Conservation (phyloP, 1,140 invertebrate species). For the Drosophila dunni region DNA sequence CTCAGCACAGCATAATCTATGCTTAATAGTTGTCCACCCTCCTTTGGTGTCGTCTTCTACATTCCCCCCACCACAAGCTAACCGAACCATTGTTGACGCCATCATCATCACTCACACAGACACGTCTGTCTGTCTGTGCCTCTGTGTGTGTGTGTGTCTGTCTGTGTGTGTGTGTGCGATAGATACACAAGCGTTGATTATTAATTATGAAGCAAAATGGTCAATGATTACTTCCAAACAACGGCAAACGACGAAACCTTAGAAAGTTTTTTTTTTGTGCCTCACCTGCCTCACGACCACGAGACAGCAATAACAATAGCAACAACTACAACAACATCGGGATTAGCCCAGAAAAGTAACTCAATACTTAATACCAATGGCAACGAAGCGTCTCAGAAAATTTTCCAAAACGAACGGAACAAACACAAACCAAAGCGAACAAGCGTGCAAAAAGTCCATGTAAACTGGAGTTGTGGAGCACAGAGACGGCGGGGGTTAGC, state of each 20-base stretch:
- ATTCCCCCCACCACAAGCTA: constrained; percentile 10
- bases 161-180: constrained; percentile 4
- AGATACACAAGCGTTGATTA: constrained; percentile 76
- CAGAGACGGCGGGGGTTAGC: background rate
- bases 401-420: constrained; percentile 26
- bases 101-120: constrained; percentile 7
- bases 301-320: constrained; percentile 8
- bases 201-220: constrained; percentile 75
- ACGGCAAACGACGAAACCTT: constrained; percentile 56
- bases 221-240: constrained; percentile 64
- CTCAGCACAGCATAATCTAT: too few species aligned
- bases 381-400: constrained; percentile 34
- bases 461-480: constrained; percentile 38
- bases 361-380: constrained; percentile 54
- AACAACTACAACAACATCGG: constrained; percentile 8
- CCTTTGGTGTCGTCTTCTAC: background rate
- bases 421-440: constrained; percentile 30
- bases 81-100: constrained; percentile 5
- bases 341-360: constrained; percentile 62
- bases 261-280: constrained; percentile 51
- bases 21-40: constrained; percentile 43
- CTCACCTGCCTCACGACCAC: constrained; percentile 9
- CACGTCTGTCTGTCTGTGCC: background rate
- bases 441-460: constrained; percentile 71
- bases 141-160: background rate